Evolutionary conservation across 2,113 vertebrate species (phyloP).

Genomic region (Gallinago paraguaiae): DNA sequence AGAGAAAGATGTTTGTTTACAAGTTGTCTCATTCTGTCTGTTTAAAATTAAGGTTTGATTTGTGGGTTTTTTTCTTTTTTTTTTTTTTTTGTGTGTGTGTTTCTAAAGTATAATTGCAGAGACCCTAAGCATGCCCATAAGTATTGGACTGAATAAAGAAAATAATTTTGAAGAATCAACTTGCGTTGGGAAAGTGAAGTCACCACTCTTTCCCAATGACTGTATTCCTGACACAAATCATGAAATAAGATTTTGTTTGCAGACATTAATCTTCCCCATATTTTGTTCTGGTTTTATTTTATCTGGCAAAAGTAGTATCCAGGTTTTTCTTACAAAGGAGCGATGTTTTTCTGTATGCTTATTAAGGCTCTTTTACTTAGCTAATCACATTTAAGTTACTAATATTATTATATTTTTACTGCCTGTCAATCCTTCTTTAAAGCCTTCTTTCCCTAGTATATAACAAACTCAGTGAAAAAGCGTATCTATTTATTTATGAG

Average conservation of each 20-base stretch:
- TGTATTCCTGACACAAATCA: background rate
- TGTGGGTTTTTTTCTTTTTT: no score
- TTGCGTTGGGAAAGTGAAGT: background rate
- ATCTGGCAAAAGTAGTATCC: background rate
- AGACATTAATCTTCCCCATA: accelerated
- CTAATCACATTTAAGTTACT: background rate
- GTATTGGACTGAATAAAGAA: background rate
- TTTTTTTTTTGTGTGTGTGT: background rate
- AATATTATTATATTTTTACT: background rate
- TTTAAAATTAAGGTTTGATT: background rate
- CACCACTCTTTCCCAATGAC: background rate
- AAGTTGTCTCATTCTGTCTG: background rate
- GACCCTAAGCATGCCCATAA: background rate
- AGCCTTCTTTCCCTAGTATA: background rate
- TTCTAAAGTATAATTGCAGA: background rate
- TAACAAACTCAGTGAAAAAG: background rate
- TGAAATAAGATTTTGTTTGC: background rate
- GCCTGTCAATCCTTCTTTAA: background rate
- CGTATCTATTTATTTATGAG: background rate
- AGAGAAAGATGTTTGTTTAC: background rate
- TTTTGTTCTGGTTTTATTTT: background rate
- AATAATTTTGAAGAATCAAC: background rate
- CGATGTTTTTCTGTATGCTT: background rate
- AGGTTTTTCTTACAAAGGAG: background rate
- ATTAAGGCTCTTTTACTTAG: background rate